Evolutionary conservation across 2,888 invertebrate species (phyloP).

Genomic region (Lasioglossum morio): DNA sequence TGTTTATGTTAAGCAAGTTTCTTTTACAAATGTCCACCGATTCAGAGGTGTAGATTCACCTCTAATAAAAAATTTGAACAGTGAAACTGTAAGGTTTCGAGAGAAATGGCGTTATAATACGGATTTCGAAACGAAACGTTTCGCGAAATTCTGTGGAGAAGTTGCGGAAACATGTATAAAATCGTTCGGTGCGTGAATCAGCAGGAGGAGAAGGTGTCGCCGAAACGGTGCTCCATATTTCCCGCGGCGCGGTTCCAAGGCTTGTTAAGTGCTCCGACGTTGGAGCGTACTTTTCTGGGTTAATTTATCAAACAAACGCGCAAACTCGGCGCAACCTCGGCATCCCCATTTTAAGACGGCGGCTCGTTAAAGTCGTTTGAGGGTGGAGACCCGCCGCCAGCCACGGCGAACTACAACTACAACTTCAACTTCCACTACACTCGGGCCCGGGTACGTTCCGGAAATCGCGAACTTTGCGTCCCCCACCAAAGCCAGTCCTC

Average conservation of each 20-base stretch:
- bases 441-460: slow-evolving; percentile 50
- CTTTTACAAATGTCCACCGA: no score
- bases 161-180: neutral
- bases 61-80: no score
- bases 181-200: slow-evolving; percentile 4
- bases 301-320: slow-evolving; percentile 80
- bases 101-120: no score
- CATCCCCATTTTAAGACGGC: slow-evolving; percentile 77
- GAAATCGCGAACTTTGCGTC: slow-evolving; percentile 63
- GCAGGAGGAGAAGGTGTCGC: neutral
- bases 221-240: slow-evolving; percentile 48
- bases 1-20: no score
- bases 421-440: slow-evolving; percentile 2
- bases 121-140: no score
- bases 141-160: neutral
- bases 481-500: neutral
- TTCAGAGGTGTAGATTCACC: no score
- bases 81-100: no score
- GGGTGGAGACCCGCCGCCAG: slow-evolving; percentile 68
- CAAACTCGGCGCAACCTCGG: slow-evolving; percentile 72
- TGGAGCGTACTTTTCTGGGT: slow-evolving; percentile 69
- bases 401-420: slow-evolving; percentile 41
- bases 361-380: slow-evolving; percentile 81
- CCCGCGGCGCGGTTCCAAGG: slow-evolving; percentile 41
- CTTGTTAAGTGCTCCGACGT: slow-evolving; percentile 65